phyloP scores from a whole-genome alignment of 1,140 invertebrate species.

The Anastatus disparis region DNA sequence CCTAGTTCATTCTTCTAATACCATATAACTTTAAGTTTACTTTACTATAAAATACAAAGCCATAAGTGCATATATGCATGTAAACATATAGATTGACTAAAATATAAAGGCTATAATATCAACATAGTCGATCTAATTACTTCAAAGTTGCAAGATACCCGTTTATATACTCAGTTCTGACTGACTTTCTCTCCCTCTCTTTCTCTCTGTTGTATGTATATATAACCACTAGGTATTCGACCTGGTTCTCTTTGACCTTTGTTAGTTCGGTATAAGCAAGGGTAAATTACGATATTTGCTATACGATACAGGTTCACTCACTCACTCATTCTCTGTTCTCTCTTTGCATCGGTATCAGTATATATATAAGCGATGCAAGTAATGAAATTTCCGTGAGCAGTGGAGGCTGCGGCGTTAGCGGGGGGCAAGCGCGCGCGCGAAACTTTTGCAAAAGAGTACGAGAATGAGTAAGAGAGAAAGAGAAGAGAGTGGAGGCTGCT shows the following conservation, averaged over 20 bases:
- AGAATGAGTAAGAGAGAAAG: no score
- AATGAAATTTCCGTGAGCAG: conserved; percentile 31
- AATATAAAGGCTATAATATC: no score
- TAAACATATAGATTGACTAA: no score
- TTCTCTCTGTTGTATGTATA: no score
- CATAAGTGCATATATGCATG: background rate
- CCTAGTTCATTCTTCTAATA: no score
- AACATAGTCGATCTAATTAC: background rate
- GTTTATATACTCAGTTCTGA: background rate
- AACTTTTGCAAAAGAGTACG: no score
- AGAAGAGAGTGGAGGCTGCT: background rate
- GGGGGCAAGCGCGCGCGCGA: background rate
- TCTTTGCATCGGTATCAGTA: background rate
- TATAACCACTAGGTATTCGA: background rate
- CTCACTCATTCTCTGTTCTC: background rate
- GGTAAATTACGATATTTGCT: conserved; percentile 35
- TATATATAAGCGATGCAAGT: conserved; percentile 13
- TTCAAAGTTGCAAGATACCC: background rate
- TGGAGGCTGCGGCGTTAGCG: background rate
- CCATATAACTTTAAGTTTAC: no score
- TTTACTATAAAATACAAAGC: no score
- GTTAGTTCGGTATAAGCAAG: conserved; percentile 5
- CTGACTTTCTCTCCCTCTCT: no score
- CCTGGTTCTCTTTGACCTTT: conserved; percentile 29
- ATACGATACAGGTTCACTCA: no score